phyloP scores from a whole-genome alignment of 2,888 invertebrate species.

The Temnothorax rugatulus region DNA sequence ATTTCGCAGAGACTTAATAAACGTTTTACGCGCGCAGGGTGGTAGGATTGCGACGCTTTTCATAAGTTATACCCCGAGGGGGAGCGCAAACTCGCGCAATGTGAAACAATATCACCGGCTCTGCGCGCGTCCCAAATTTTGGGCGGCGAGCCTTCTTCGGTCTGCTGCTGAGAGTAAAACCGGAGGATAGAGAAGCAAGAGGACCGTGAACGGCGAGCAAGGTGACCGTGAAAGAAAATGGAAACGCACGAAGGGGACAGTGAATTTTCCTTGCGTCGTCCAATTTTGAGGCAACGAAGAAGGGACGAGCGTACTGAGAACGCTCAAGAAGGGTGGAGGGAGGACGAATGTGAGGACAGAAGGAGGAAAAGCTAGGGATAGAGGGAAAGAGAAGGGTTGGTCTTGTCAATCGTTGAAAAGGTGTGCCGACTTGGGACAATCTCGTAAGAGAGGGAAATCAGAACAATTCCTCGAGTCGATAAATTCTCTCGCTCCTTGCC shows the following conservation, averaged over 20 bases:
- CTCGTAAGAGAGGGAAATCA: slow-evolving; percentile 79
- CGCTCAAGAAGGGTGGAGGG: slow-evolving; percentile 9
- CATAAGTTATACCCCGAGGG: slow-evolving; percentile 62
- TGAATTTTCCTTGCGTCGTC: slow-evolving; percentile 71
- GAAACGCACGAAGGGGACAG: slow-evolving; percentile 51
- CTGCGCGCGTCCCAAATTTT: slow-evolving; percentile 58
- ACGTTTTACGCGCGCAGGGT: slow-evolving; percentile 65
- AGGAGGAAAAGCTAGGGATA: slow-evolving; percentile 15
- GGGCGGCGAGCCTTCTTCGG: slow-evolving; percentile 22
- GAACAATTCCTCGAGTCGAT: slow-evolving; percentile 73
- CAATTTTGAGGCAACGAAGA: slow-evolving; percentile 75
- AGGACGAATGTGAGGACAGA: slow-evolving; percentile 50
- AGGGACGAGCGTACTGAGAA: slow-evolving; percentile 53
- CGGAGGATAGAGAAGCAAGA: not conserved
- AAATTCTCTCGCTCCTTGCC: slow-evolving; percentile 67
- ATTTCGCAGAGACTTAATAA: slow-evolving; percentile 73
- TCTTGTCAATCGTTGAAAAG: slow-evolving; percentile 79
- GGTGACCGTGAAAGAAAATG: slow-evolving; percentile 22
- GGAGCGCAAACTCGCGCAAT: slow-evolving; percentile 24
- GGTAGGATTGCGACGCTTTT: slow-evolving; percentile 59
- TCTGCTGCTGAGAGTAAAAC: slow-evolving; percentile 12
- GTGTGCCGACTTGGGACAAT: slow-evolving; percentile 74
- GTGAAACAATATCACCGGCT: slow-evolving; percentile 64
- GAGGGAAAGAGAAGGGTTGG: slow-evolving; percentile 58
- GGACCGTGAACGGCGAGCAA: not conserved